phyloP scores from a whole-genome alignment of 2,888 invertebrate genomes.

The Nycteola revayana region DNA sequence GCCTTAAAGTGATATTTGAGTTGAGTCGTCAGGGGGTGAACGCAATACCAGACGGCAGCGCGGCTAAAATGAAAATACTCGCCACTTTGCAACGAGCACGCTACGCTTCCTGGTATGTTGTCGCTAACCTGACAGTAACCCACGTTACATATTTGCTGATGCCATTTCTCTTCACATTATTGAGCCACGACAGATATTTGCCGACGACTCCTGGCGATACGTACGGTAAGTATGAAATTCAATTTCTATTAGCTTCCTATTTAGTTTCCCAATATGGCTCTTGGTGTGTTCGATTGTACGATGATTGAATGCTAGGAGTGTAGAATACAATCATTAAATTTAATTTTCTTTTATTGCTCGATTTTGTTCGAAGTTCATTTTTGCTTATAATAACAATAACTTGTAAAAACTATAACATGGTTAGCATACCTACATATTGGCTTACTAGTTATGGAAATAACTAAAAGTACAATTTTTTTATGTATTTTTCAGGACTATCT shows the following conservation, averaged over 20 bases:
- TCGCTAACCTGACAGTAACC: conserved; percentile 42
- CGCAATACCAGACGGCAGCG: conserved; percentile 34
- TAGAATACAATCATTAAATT: too few species aligned
- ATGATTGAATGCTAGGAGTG: not conserved
- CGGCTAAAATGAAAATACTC: conserved; percentile 35
- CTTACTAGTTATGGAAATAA: too few species aligned
- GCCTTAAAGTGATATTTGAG: conserved; percentile 41
- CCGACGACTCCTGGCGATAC: conserved; percentile 54
- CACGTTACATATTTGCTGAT: conserved; percentile 46
- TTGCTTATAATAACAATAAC: too few species aligned
- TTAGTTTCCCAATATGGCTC: too few species aligned
- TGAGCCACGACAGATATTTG: conserved; percentile 45
- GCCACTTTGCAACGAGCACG: conserved; percentile 38
- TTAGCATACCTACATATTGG: too few species aligned
- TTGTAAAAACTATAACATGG: too few species aligned
- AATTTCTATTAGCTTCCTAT: not conserved
- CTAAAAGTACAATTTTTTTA: too few species aligned
- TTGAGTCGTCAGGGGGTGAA: conserved; percentile 44
- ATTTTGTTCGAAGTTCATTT: too few species aligned
- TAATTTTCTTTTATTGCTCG: too few species aligned
- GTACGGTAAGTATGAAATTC: conserved; percentile 41
- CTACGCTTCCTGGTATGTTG: conserved; percentile 46
- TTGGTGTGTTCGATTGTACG: too few species aligned
- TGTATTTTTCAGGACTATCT: conserved; percentile 46
- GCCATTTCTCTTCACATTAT: conserved; percentile 47